These are phyloP conservation scores for Mycalesis mineus DNA, from an alignment of 2,888 invertebrate species.

Conservation along the genomic window DNA sequence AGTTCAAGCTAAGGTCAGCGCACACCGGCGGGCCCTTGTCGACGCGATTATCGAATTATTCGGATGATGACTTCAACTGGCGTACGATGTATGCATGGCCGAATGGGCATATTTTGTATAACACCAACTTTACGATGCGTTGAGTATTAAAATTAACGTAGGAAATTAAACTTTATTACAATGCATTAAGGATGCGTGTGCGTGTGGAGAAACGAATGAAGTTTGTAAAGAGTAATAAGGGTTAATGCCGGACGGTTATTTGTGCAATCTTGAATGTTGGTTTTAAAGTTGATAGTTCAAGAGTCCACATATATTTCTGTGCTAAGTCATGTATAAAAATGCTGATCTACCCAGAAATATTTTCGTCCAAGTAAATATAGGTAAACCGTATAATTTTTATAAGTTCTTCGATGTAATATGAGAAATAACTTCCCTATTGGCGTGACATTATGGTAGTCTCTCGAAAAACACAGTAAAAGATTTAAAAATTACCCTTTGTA, in stretches of 20 bases:
- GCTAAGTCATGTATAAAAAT: no score
- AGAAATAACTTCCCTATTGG: no score
- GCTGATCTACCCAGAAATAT: no score
- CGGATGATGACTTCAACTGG: conserved; percentile 45
- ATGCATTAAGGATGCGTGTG: conserved; percentile 6
- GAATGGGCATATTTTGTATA: conserved; percentile 28
- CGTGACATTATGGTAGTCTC: no score
- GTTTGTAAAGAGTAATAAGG: conserved; percentile 59
- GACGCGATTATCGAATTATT: conserved; percentile 62
- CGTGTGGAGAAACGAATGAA: conserved; percentile 25
- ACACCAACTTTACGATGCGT: conserved; percentile 15
- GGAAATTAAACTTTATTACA: conserved; percentile 20
- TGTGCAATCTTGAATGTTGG: conserved; percentile 71
- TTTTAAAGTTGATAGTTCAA: conserved; percentile 44
- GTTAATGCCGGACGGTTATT: conserved; percentile 67
- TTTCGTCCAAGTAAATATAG: no score
- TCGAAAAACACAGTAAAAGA: no score
- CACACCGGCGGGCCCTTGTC: conserved; percentile 54
- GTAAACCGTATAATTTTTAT: no score
- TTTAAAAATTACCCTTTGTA: no score
- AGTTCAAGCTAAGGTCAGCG: conserved; percentile 50
- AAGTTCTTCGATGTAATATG: no score
- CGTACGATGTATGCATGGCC: conserved; percentile 25
- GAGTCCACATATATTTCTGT: not conserved
- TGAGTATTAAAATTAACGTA: conserved; percentile 2